Conservation (phyloP, 2,888 invertebrate species). For the Acanthoscelides obtectus region DNA sequence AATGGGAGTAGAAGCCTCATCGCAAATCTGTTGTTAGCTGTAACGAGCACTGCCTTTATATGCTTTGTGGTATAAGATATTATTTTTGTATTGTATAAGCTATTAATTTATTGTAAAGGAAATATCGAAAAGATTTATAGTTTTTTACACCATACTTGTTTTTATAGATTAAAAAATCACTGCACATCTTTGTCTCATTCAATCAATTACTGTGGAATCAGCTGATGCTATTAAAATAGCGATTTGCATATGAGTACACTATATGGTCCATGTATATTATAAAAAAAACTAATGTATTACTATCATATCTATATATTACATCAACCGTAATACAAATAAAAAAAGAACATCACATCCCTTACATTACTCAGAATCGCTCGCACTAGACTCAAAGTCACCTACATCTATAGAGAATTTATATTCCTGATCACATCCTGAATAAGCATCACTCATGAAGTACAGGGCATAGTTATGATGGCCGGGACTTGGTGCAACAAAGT, state of each 20-base stretch:
- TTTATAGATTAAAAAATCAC: neutral
- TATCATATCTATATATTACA: neutral
- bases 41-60: neutral
- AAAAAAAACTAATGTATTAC: too few relatives aligned
- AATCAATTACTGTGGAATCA: too few relatives aligned
- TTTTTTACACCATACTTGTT: neutral
- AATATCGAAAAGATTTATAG: neutral
- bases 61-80: neutral
- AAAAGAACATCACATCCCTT: neutral
- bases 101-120: neutral
- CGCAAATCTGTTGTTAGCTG: neutral
- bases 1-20: neutral
- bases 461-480: constrained; percentile 89
- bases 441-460: constrained; percentile 99
- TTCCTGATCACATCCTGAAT: constrained; percentile 99
- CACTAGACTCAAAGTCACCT: constrained; percentile 67
- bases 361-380: constrained; percentile 53
- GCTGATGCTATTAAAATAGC: too few relatives aligned
- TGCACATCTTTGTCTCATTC: too few relatives aligned
- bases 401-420: constrained; percentile 89
- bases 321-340: neutral
- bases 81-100: neutral
- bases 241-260: too few relatives aligned
- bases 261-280: too few relatives aligned
- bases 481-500: constrained; percentile 89